Conservation (phyloP, 2,888 invertebrate species). For the Pheosia gnoma region DNA sequence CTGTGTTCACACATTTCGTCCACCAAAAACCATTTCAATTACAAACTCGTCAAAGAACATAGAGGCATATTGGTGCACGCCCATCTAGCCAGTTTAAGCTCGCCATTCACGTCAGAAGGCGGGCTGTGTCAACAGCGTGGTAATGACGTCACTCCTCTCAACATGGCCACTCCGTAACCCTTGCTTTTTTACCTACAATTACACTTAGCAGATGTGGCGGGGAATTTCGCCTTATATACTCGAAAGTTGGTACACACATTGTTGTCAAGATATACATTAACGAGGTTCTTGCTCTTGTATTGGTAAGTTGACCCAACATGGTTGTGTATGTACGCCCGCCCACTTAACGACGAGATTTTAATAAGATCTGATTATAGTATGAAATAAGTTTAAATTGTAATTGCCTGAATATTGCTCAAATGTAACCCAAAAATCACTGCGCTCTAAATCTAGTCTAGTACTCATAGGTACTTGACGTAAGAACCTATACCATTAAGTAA, state of each 20-base stretch:
- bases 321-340: not conserved
- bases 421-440: too few species aligned
- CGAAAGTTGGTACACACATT: slow-evolving; percentile 28
- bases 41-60: slow-evolving; percentile 29
- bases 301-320: not conserved
- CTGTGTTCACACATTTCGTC: not conserved
- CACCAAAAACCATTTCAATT: slow-evolving; percentile 25
- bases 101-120: slow-evolving; percentile 71
- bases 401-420: too few species aligned
- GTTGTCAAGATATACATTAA: slow-evolving; percentile 7
- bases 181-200: slow-evolving; percentile 67
- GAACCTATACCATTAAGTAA: too few species aligned
- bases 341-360: not conserved
- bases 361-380: not conserved
- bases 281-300: not conserved
- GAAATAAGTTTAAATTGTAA: too few species aligned
- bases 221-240: slow-evolving; percentile 35
- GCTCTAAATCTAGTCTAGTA: too few species aligned
- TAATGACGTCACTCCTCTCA: slow-evolving; percentile 80
- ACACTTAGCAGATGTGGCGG: slow-evolving; percentile 53
- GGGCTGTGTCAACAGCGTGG: slow-evolving; percentile 73
- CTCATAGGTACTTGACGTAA: too few species aligned
- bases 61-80: slow-evolving; percentile 56
- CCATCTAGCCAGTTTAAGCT: slow-evolving; percentile 57
- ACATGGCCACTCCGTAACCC: slow-evolving; percentile 72